Evolutionary conservation across 64 coral and sea anemone species (phyloP), one percentile per base, ranked within the genome.

Genomic region (Anthopleura sola): DNA sequence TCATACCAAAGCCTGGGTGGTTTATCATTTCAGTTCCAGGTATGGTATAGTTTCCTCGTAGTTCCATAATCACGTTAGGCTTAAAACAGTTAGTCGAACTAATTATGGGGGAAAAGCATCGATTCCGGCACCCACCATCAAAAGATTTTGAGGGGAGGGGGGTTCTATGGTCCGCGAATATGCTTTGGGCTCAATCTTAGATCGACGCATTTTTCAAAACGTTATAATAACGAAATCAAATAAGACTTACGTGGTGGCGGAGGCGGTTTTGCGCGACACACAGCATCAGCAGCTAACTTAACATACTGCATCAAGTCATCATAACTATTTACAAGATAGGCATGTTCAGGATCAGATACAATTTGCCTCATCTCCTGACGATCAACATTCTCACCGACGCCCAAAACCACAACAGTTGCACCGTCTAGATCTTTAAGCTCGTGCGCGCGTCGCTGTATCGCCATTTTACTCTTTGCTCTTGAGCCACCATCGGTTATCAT

Each of bases 381-480:
- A 68, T 99, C 92, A 5, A 95, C 90, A 46, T 60, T 86, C n/a
- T 92, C 83, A 7, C 97, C 97, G 14, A 99, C 88, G 33, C 97
- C 97, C 24, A 99, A 36, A 13, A 88, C 92, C n/a, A 95, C 93
- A 39, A 99, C 82, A 60, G 97, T 95, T 1, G 93, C 92, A 5
- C 97, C 94, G 33, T 92, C 90, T 79, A 90, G 91, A 33, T 99
- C 97, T 81, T 99, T 99, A 37, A 99, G 84, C 55, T 92, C 90
- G 19, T 80, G 89, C 9, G 97, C 92, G 50, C 92, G 94, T 28
- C 85, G 84, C 84, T 96, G 90, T 58, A 84, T 54, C 36, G 94
- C 90, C n/a, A 86, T 87, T 78, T 78, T 92, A 26, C 83, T 90
- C 78, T 87, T 88, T 33, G 56, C 80, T 23, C 76, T 90, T 16